Percentiles rank a stretch among this genome's conserved stretches.
phyloP scores from a whole-genome alignment of 2,888 invertebrate species.

The Pimpla rufipes region DNA sequence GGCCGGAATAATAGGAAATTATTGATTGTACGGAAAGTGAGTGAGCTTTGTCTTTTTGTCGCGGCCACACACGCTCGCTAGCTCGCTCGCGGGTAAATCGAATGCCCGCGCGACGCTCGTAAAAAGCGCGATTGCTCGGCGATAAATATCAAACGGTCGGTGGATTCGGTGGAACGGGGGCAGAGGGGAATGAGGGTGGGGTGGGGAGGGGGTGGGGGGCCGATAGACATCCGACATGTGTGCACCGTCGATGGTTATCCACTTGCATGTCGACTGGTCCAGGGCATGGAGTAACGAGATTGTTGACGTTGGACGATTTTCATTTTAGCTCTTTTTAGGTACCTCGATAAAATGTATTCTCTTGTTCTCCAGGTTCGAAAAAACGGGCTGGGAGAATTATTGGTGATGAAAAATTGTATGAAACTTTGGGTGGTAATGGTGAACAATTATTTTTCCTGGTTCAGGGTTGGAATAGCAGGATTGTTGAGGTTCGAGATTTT shows the following conservation, averaged over 20 bases:
- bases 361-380: no score
- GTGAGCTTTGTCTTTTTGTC: constrained; percentile 53
- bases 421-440: no score
- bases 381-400: no score
- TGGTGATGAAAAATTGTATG: no score
- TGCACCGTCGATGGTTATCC: background rate
- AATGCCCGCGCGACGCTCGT: constrained; percentile 19
- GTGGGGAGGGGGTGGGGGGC: background rate
- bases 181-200: constrained; percentile 3
- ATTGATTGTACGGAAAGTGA: constrained; percentile 62
- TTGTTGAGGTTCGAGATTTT: no score
- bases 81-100: constrained; percentile 28
- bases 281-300: background rate
- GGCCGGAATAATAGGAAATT: constrained; percentile 41
- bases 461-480: no score
- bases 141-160: constrained; percentile 54
- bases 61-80: background rate
- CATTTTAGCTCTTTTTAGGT: background rate
- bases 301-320: background rate
- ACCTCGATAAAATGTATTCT: no score
- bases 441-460: no score
- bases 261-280: background rate
- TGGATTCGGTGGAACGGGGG: constrained; percentile 31
- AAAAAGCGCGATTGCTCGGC: constrained; percentile 50
- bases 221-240: background rate